These are phyloP conservation scores for Eclectus roratus DNA, from an alignment of 2,113 vertebrate species.

Conservation along the genomic window DNA sequence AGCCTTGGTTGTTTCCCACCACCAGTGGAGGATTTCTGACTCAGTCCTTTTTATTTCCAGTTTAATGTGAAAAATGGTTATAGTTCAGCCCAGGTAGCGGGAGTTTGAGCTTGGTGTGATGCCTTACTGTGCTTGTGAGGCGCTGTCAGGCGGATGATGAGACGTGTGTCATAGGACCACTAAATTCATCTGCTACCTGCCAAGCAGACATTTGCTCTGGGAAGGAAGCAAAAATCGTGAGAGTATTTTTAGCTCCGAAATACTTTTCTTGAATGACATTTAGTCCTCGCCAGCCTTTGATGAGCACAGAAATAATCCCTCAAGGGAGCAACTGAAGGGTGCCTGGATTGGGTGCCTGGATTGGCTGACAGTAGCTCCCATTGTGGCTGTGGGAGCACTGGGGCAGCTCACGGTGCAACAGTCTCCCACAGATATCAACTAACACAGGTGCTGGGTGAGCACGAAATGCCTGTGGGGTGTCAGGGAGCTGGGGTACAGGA, in stretches of 20 bases:
- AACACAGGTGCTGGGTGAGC: fast-evolving
- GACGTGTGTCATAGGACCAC: not conserved
- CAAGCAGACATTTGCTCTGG: not conserved
- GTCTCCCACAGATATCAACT: not conserved
- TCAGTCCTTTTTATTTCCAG: not conserved
- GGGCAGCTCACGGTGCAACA: not conserved
- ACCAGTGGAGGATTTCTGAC: not conserved
- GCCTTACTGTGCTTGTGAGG: not conserved
- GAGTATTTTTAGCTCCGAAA: constrained; percentile 1
- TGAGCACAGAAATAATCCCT: not conserved
- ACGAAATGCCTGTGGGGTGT: fast-evolving
- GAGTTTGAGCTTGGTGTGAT: not conserved
- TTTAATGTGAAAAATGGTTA: not conserved
- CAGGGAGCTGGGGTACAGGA: not conserved
- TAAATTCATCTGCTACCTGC: not conserved
- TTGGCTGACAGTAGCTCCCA: fast-evolving
- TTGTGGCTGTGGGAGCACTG: not conserved
- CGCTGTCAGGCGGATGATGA: not conserved
- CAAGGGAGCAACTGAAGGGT: not conserved
- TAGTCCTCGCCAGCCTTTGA: not conserved
- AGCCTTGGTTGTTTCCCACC: not conserved
- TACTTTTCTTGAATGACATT: not conserved
- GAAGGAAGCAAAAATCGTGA: not conserved
- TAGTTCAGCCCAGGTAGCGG: not conserved
- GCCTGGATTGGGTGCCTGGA: not conserved